Evolutionary conservation across 2,113 vertebrate species (phyloP), one percentile per base, ranked within the genome.

Genomic region (Poecile atricapillus): DNA sequence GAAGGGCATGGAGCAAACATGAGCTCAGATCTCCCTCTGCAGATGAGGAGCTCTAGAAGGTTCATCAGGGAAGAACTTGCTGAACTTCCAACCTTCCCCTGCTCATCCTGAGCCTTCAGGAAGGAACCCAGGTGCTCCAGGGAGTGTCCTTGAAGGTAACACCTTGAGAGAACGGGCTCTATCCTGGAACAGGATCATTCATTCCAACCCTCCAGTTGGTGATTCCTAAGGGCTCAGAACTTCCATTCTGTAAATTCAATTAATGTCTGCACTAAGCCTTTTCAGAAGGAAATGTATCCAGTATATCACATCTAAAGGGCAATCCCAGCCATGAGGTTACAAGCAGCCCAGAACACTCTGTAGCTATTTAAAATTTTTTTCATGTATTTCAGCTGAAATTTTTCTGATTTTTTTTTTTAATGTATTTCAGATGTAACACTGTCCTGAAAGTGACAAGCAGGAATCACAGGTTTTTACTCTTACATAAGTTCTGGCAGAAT

Each of bases 381-480:
- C 20, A 15, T 0, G 3, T 1, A 49, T 78, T 90, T 53, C 55
- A 60, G 20, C 30, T 30, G 59, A 47, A 55, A 28, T 22, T 73
- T 37, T 46, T 27, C 39, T 37, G 33, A n/a, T 3, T n/a, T 9
- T 33, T 33, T 33, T 83, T 47, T 15, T 6, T 33, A 39, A 39
- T 28, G 25, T 4, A 44, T 74, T 87, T 69, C 76, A 60, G 17
- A 9, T 24, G 1, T n/a, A 56, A 33, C 24, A 15, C 11, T 44
- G 60, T 13, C 10, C 22, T 47, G 44, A 46, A 44, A 0, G 0
- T 17, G 39, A 47, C 10, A 46, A 5, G 18, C 4, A 17, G 5
- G 11, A 35, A 52, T 39, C 53, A 5, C 14, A 47, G 21, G 18
- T 5, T 83, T 12, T 39, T 56, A 21, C 25, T 50, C 35, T 30